Conservation (phyloP, 2,888 invertebrate species). For the Dendrolimus pini region DNA sequence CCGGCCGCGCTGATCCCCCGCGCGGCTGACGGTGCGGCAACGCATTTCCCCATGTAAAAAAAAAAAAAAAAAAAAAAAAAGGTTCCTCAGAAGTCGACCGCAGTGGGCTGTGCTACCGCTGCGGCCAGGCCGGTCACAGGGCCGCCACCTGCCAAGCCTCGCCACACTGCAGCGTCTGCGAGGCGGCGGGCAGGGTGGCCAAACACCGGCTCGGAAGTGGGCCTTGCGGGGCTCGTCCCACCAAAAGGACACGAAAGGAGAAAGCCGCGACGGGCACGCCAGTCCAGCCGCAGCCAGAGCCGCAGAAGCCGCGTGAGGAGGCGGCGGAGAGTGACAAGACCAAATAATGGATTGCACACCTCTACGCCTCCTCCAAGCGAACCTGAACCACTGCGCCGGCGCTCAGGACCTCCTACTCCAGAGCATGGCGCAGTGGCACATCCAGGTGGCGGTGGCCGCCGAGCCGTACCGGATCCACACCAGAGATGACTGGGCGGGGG, state of each 20-base stretch:
- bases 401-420: too few relatives aligned
- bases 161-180: neutral
- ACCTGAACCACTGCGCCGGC: too few relatives aligned
- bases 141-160: neutral
- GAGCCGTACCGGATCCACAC: too few relatives aligned
- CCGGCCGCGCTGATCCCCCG: too few relatives aligned
- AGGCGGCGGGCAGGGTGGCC: neutral
- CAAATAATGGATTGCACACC: too few relatives aligned
- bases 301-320: neutral
- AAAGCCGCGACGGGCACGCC: neutral
- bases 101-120: neutral
- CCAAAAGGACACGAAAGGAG: neutral
- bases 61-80: too few relatives aligned
- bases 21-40: too few relatives aligned
- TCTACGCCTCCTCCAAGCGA: too few relatives aligned
- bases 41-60: too few relatives aligned
- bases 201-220: neutral
- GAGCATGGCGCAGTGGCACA: too few relatives aligned
- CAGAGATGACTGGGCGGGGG: too few relatives aligned
- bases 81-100: neutral
- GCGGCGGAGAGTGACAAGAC: neutral
- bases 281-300: neutral
- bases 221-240: neutral
- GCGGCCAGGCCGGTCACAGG: neutral
- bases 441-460: too few relatives aligned